Evolutionary conservation across 2,113 vertebrate species (phyloP).

Genomic region (Grus americana): DNA sequence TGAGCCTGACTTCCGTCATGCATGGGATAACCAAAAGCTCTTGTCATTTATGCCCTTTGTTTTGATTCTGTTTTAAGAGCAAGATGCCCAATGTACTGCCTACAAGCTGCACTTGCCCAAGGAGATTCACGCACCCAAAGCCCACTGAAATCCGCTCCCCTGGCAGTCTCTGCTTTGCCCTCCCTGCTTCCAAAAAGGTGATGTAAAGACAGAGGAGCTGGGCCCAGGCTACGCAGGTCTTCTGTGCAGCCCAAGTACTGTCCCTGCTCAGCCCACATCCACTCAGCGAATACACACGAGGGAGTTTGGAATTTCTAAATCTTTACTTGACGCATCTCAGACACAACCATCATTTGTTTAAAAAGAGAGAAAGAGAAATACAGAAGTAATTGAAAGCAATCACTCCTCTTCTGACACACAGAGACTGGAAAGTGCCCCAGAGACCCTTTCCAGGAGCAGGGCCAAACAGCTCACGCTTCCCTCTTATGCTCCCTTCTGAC

Average conservation of each 20-base stretch:
- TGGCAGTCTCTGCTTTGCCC: background rate
- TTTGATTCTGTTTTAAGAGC: background rate
- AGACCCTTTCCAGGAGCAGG: background rate
- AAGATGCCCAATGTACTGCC: background rate
- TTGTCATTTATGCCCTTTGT: background rate
- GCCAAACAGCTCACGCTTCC: background rate
- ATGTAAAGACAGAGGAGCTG: background rate
- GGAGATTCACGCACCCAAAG: background rate
- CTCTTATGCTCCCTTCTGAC: background rate
- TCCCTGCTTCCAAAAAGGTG: background rate
- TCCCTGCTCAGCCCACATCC: background rate
- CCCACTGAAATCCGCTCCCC: background rate
- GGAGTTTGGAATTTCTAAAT: background rate
- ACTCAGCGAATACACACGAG: background rate
- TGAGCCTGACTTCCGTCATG: background rate
- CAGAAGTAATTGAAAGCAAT: conserved; percentile 12
- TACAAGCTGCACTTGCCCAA: background rate
- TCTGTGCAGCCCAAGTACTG: background rate
- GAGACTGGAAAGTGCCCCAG: background rate
- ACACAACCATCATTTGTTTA: background rate
- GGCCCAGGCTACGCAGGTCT: background rate
- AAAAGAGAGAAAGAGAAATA: background rate
- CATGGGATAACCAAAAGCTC: background rate
- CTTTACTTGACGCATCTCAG: conserved; percentile 22
- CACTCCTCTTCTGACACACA: background rate